Percentiles rank a stretch among this genome's conserved stretches.
These are phyloP conservation scores for Ennomos quercinarius DNA, from an alignment of 2,888 invertebrate species.

Conservation along the genomic window DNA sequence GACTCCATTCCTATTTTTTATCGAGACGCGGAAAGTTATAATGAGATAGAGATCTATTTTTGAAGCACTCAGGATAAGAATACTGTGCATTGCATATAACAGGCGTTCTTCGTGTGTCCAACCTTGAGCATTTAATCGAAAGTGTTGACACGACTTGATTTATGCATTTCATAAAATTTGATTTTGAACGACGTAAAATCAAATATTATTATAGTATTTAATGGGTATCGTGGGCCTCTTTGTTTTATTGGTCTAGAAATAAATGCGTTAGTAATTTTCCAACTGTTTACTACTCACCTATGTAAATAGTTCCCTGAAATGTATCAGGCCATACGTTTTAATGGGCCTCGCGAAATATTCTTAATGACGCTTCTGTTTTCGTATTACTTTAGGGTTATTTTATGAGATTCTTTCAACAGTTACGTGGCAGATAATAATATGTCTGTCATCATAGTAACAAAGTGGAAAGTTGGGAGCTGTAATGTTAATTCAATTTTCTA, in stretches of 20 bases:
- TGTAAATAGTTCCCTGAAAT: slow-evolving; percentile 34
- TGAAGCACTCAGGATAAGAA: slow-evolving; percentile 75
- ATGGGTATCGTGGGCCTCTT: slow-evolving; percentile 64
- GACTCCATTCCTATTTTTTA: slow-evolving; percentile 79
- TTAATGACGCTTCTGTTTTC: slow-evolving; percentile 30
- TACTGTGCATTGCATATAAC: slow-evolving; percentile 64
- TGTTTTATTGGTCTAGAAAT: slow-evolving; percentile 67
- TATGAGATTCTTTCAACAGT: slow-evolving; percentile 13
- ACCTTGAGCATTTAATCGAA: slow-evolving; percentile 79
- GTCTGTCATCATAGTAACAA: no score
- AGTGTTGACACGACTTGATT: slow-evolving; percentile 80
- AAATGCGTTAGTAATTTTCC: slow-evolving; percentile 50
- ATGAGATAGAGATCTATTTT: slow-evolving; percentile 76
- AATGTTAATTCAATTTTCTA: no score
- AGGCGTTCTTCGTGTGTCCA: slow-evolving; percentile 57
- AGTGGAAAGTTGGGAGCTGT: no score
- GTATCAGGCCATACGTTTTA: slow-evolving; percentile 28
- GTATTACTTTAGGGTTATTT: slow-evolving; percentile 20
- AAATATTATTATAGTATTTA: slow-evolving; percentile 71
- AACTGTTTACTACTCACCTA: slow-evolving; percentile 36
- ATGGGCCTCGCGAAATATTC: slow-evolving; percentile 25
- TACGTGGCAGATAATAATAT: slow-evolving; percentile 12
- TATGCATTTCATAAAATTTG: slow-evolving; percentile 71
- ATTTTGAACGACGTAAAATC: slow-evolving; percentile 70
- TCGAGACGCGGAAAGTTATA: slow-evolving; percentile 77